Evolutionary conservation across 2,113 vertebrate species (phyloP).

Genomic region (Tympanuchus pallidicinctus): DNA sequence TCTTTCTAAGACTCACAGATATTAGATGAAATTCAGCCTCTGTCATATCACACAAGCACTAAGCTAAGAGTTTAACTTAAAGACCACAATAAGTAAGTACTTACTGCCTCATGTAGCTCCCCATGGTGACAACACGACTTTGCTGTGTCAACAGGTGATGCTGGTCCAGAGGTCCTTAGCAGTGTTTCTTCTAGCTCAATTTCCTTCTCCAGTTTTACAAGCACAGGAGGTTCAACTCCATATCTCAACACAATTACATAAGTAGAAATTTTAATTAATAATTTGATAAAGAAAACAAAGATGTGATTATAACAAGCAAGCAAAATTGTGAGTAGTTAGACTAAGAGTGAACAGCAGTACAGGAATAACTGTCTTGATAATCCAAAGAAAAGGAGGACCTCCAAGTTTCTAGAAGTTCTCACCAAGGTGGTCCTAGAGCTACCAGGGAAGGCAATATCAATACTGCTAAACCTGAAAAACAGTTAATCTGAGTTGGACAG

Average conservation of each 20-base stretch:
- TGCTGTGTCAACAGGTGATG: conserved; percentile 82
- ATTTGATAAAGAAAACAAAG: not conserved
- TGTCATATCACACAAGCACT: not conserved
- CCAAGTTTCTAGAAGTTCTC: not conserved
- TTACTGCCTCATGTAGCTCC: conserved; percentile 90
- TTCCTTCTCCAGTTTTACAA: conserved; percentile 97
- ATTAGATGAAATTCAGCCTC: not conserved
- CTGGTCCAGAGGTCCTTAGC: conserved; percentile 83
- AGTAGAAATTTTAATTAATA: not conserved
- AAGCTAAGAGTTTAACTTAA: not conserved
- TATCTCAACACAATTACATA: conserved; percentile 78
- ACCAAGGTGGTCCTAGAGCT: not conserved
- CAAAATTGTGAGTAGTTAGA: not conserved
- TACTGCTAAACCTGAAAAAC: not conserved
- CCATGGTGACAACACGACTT: conserved; percentile 92
- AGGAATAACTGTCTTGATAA: not conserved
- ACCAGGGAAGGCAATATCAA: not conserved
- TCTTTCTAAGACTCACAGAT: not conserved
- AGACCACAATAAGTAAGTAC: conserved; percentile 44
- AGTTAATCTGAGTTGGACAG: not conserved
- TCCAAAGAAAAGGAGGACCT: not conserved
- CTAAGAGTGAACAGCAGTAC: not conserved
- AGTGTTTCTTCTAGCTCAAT: conserved; percentile 96
- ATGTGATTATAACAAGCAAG: not conserved
- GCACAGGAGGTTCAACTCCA: conserved; percentile 93